Evolutionary conservation across 1,140 invertebrate species (phyloP).

Genomic region (Phymastichus coffea): DNA sequence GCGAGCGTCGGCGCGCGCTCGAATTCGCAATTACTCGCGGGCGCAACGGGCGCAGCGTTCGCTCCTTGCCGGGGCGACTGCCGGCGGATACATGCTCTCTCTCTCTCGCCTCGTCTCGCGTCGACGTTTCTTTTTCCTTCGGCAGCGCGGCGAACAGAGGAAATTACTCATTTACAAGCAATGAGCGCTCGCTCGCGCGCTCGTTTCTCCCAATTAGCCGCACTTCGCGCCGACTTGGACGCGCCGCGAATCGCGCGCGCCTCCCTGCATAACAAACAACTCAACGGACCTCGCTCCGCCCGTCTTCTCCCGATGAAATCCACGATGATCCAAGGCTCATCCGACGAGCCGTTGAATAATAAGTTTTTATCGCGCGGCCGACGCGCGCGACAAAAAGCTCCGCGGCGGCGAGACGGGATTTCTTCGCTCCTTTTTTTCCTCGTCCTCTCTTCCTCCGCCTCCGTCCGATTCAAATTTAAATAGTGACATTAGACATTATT

Average conservation of each 20-base stretch:
- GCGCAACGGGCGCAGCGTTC: no score
- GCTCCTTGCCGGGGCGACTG: no score
- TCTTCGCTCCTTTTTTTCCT: no score
- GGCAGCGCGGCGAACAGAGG: background rate
- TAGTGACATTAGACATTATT: background rate
- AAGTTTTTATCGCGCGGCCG: constrained; percentile 3
- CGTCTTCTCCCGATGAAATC: no score
- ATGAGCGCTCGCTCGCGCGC: background rate
- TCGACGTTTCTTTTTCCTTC: background rate
- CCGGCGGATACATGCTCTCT: no score
- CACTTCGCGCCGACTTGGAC: background rate
- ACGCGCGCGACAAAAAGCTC: background rate
- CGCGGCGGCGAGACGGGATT: background rate
- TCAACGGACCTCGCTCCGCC: background rate
- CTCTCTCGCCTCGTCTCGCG: background rate
- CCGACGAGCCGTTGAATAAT: constrained; percentile 10
- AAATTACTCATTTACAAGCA: constrained; percentile 13
- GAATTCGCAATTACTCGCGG: no score
- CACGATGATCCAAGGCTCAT: no score
- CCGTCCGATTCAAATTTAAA: constrained; percentile 19
- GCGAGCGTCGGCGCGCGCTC: background rate
- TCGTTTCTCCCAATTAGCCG: constrained; percentile 4
- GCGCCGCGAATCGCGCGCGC: background rate
- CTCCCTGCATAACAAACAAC: background rate
- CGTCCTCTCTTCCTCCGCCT: no score